Evolutionary conservation across 2,888 invertebrate species (phyloP).

Genomic region (Xestia ashworthii): DNA sequence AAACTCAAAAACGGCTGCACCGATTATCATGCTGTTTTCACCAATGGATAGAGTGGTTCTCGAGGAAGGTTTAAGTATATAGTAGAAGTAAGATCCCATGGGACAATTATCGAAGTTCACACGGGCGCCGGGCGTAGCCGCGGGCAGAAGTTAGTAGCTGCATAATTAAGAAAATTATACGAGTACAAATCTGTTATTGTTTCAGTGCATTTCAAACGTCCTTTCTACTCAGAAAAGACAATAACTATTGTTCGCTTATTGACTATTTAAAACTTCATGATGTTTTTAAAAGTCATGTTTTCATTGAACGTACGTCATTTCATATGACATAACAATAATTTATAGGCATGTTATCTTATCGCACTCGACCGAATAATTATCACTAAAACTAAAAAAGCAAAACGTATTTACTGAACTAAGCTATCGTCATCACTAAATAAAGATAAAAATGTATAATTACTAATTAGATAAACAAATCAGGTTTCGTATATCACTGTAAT

Average conservation of each 20-base stretch:
- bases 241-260: background rate
- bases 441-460: slow-evolving; percentile 29
- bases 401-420: slow-evolving; percentile 12
- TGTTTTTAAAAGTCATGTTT: slow-evolving; percentile 13
- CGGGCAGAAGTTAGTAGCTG: too few species aligned
- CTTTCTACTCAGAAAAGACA: background rate
- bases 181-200: too few species aligned
- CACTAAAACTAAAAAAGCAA: slow-evolving; percentile 23
- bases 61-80: too few species aligned
- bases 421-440: slow-evolving; percentile 6
- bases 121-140: too few species aligned
- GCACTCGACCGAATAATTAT: slow-evolving; percentile 29
- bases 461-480: slow-evolving; percentile 20
- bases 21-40: too few species aligned
- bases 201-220: too few species aligned
- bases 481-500: slow-evolving; percentile 12
- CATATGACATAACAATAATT: slow-evolving; percentile 28
- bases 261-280: background rate
- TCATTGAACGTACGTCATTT: slow-evolving; percentile 15
- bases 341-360: slow-evolving; percentile 25
- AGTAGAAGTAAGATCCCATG: too few species aligned
- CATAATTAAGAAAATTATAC: too few species aligned
- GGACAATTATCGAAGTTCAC: too few species aligned
- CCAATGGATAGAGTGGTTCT: too few species aligned
- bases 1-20: too few species aligned